phyloP scores from a whole-genome alignment of 1,140 invertebrate genomes.

The Sitophilus oryzae region DNA sequence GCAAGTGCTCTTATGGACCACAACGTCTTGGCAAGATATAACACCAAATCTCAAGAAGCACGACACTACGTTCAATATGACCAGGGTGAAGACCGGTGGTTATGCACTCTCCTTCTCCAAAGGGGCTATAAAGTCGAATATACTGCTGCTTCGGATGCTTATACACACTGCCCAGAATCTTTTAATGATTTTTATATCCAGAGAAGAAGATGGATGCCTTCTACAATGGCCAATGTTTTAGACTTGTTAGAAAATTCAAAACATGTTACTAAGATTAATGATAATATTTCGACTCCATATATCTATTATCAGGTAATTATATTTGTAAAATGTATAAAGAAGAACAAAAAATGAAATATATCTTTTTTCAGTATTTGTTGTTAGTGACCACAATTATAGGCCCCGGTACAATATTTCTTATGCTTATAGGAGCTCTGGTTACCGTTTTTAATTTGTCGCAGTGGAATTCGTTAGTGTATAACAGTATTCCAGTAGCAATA shows the following conservation, averaged over 20 bases:
- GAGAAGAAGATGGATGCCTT: conserved; percentile 80
- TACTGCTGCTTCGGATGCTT: conserved; percentile 85
- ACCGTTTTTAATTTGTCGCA: background rate
- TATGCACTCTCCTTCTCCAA: conserved; percentile 79
- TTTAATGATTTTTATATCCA: conserved; percentile 87
- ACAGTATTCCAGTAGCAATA: background rate
- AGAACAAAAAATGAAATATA: background rate
- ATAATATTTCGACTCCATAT: conserved; percentile 78
- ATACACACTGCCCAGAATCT: conserved; percentile 82
- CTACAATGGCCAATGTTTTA: conserved; percentile 82
- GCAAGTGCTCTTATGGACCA: conserved; percentile 86
- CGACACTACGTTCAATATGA: conserved; percentile 89
- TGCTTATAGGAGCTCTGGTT: background rate
- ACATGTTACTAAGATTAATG: conserved; percentile 70
- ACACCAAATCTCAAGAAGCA: conserved; percentile 70
- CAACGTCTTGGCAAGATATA: conserved; percentile 84
- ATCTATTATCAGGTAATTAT: conserved; percentile 67
- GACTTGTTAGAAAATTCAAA: conserved; percentile 70
- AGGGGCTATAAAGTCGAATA: conserved; percentile 85
- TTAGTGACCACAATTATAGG: background rate
- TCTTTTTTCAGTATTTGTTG: background rate
- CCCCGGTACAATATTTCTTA: background rate
- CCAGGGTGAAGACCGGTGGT: conserved; percentile 84
- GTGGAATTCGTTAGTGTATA: background rate
- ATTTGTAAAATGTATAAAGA: background rate